Conservation (phyloP, 2,113 vertebrate genomes). For the Cephalopterus ornatus region DNA sequence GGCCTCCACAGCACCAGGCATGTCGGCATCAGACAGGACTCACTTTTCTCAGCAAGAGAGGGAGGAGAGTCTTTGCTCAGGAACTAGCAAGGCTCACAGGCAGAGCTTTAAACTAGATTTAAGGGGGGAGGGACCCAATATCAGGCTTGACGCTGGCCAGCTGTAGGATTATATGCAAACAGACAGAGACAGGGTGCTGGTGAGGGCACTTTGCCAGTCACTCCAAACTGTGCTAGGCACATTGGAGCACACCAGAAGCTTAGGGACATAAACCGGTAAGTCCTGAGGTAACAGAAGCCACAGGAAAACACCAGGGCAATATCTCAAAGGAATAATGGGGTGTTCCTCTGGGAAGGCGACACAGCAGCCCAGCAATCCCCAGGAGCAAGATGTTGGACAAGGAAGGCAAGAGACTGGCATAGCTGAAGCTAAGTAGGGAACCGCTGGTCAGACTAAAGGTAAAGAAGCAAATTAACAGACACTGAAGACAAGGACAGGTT, state of each 20-base stretch:
- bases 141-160: neutral
- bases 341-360: neutral
- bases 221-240: neutral
- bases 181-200: neutral
- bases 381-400: neutral
- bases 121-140: neutral
- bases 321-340: neutral
- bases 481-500: neutral
- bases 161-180: neutral
- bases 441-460: neutral
- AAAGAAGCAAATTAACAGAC: neutral
- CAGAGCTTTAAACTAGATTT: neutral
- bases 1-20: neutral
- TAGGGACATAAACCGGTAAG: neutral
- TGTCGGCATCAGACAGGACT: neutral
- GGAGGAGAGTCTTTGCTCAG: neutral
- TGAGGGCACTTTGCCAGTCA: neutral
- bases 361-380: neutral
- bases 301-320: neutral
- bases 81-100: neutral
- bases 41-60: accelerated
- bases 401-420: neutral
- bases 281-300: neutral
- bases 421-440: neutral
- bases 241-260: neutral